Conservation (phyloP, 2,888 invertebrate species). For the Aporophyla nigra region DNA sequence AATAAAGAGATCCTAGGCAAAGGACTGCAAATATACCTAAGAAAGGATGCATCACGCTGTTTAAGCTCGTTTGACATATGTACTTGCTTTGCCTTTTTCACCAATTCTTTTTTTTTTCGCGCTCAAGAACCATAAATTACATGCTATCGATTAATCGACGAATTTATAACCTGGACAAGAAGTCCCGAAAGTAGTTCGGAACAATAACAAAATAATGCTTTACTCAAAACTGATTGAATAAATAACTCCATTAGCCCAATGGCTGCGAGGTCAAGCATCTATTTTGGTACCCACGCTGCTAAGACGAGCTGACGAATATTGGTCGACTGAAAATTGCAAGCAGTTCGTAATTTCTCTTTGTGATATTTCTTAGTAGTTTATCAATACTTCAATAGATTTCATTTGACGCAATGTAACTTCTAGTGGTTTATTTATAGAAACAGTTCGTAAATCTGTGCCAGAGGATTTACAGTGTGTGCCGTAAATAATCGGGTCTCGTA, state of each 20-base stretch:
- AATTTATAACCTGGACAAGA: not conserved
- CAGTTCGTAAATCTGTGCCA: conserved; percentile 24
- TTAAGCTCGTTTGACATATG: not conserved
- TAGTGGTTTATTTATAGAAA: conserved; percentile 33
- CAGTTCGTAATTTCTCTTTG: conserved; percentile 23
- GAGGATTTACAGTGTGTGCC: conserved; percentile 6
- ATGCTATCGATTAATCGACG: not conserved
- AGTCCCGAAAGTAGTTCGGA: not conserved
- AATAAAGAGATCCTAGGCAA: not conserved
- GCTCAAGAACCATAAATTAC: not conserved
- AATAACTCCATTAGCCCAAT: conserved; percentile 45
- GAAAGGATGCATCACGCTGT: not conserved
- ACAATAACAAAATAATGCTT: not conserved
- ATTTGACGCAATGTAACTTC: not conserved
- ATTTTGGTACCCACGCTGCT: conserved; percentile 50
- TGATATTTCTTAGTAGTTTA: conserved; percentile 12
- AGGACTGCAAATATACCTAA: too few species aligned
- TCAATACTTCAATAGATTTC: not conserved
- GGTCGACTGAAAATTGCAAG: conserved; percentile 30
- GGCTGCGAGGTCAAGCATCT: conserved; percentile 61
- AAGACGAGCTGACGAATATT: conserved; percentile 26
- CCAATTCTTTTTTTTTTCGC: not conserved
- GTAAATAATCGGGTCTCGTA: conserved; percentile 23
- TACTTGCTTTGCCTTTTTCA: not conserved
- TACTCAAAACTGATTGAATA: conserved; percentile 26